Base-by-base conservation (phyloP, 2,888 invertebrate species). In the Pilophorus perplexus region DNA sequence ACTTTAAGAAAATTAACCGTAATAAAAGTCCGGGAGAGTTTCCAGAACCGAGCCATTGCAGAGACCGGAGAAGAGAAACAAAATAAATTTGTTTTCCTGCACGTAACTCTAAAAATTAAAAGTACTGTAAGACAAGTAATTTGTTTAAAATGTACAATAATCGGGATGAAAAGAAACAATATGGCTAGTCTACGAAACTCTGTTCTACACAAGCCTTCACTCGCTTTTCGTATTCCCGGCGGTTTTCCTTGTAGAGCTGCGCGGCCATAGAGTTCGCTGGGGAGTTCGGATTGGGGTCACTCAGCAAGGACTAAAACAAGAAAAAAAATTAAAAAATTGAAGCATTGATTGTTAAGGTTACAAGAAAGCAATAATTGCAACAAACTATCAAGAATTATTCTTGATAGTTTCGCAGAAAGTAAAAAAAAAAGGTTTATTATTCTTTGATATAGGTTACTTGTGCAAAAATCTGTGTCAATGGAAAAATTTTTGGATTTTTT, bases 171-270 rank as follows among this genome's bases (percentile, higher is more conserved):
- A 50, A 23, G 40, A 64, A 50, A 40, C 40, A 40, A 50, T 38
- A 64, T 18, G 50, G 69, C 69, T 91, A 93, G 85, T 93, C 93
- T 81, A 92, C 90, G 88, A 97, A 98, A 81, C 95, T 96, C 82
- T 97, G 96, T 84, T 99, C 98, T 78, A 99, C 98, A 80, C 97
- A 95, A 77, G 94, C 94, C 85, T 95, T 94, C 77, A 99, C 98
- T 83, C 95, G 87, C 83, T 98, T 98, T 83, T 98, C 97, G 80
- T 99, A 99, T 83, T 98, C 98, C 76, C 98, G 86, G 76, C 96
- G 87, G 80, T 98, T 98, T 81, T 98, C 97, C 84, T 97, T 96
- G 83, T 98, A 99, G 76, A 99, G 86, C 82, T 98, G 97, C 74
- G 98, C 98, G 76, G 98, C 98, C 86, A 95, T 91, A 74, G 95